Conservation (phyloP, 2,113 vertebrate species). For the Perccottus glenii region DNA sequence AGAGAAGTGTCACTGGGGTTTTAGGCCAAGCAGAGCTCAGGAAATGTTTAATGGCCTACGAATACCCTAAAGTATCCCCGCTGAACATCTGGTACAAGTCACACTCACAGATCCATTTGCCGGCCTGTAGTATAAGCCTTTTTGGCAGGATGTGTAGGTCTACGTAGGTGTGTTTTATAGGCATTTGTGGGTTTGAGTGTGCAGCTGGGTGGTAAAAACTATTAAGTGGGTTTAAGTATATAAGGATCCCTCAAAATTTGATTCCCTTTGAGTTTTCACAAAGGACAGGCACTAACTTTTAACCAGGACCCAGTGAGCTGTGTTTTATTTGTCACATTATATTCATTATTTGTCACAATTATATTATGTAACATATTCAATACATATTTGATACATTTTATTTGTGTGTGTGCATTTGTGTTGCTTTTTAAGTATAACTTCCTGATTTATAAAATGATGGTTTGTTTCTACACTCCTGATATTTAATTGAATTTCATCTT, state of each 20-base stretch:
- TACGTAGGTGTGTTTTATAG: slow-evolving; percentile 39
- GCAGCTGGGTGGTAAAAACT: slow-evolving; percentile 30
- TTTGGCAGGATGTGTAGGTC: slow-evolving; percentile 26
- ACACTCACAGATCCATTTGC: slow-evolving; percentile 31
- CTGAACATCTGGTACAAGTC: slow-evolving; percentile 65
- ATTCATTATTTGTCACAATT: no score
- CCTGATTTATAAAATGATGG: no score
- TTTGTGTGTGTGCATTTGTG: no score
- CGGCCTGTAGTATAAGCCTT: slow-evolving; percentile 15
- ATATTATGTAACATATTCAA: no score
- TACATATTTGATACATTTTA: no score
- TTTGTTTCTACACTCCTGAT: no score
- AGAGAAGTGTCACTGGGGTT: slow-evolving; percentile 12
- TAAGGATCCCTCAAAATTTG: not conserved
- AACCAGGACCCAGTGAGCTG: no score
- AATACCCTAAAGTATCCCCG: slow-evolving; percentile 50
- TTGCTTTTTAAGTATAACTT: no score
- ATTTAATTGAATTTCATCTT: not conserved
- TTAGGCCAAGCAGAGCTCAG: slow-evolving; percentile 35
- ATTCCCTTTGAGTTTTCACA: slow-evolving; percentile 20
- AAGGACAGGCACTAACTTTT: not conserved
- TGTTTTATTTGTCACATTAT: no score
- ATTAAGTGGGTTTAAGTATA: slow-evolving; percentile 4
- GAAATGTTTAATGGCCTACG: slow-evolving; percentile 65
- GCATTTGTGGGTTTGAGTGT: slow-evolving; percentile 32